Percentiles rank a stretch among this genome's conserved stretches.
Conservation (phyloP, 30 jellyfish, hydroid and myxozoan species). For the Catostylus mosaicus region DNA sequence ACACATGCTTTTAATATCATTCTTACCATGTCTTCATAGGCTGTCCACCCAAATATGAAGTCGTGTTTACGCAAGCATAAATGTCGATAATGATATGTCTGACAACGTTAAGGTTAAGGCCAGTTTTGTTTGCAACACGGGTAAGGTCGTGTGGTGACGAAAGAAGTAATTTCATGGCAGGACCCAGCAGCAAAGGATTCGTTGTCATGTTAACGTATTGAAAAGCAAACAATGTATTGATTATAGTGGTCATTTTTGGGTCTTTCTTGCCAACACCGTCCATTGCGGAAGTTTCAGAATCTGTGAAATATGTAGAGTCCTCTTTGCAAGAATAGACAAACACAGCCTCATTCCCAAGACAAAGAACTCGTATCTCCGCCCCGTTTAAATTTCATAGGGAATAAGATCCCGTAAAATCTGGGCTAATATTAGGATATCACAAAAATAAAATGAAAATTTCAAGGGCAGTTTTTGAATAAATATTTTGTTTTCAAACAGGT, state of each 20-base stretch:
- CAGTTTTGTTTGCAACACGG: slow-evolving; percentile 28
- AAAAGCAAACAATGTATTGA: slow-evolving; percentile 2
- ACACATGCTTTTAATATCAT: background rate
- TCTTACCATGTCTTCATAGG: slow-evolving; percentile 17
- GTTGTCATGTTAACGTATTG: slow-evolving; percentile 33
- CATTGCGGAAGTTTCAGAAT: slow-evolving; percentile 17
- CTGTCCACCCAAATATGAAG: background rate
- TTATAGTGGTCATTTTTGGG: background rate
- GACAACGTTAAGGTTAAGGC: slow-evolving; percentile 8
- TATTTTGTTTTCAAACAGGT: too few relatives aligned
- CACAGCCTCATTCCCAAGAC: too few relatives aligned
- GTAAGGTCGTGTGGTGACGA: background rate
- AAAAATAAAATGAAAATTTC: too few relatives aligned
- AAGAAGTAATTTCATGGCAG: background rate
- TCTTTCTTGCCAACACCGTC: background rate
- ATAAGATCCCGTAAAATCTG: too few relatives aligned
- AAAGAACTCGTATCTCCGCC: too few relatives aligned
- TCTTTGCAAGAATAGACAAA: too few relatives aligned
- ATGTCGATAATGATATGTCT: background rate
- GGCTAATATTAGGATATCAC: too few relatives aligned
- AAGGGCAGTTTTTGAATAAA: too few relatives aligned
- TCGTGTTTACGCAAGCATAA: slow-evolving; percentile 27
- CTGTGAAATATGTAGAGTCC: too few relatives aligned
- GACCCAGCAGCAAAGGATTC: slow-evolving; percentile 18
- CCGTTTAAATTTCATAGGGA: too few relatives aligned